Evolutionary conservation across 2,797 vertebrate species (phyloP).

Genomic region (Danionella dracula): DNA sequence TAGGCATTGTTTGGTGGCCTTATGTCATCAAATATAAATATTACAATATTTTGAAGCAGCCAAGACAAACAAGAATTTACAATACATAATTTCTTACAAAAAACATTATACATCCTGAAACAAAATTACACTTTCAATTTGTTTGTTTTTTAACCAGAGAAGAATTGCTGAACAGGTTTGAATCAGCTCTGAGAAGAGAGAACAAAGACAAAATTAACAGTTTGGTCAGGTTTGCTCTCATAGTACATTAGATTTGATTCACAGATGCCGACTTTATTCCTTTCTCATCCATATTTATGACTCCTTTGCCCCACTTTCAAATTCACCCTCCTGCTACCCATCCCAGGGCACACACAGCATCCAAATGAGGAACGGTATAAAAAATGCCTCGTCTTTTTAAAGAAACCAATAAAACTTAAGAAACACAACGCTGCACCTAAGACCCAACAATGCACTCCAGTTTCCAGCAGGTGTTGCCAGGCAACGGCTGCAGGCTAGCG

Average conservation of each 20-base stretch:
- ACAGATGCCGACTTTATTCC: background rate
- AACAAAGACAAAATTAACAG: no score
- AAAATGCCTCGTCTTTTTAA: background rate
- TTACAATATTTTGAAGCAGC: no score
- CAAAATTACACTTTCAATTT: no score
- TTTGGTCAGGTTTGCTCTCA: slow-evolving; percentile 43
- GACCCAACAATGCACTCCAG: slow-evolving; percentile 41
- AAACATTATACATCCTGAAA: no score
- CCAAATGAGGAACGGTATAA: background rate
- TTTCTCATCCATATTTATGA: slow-evolving; percentile 43
- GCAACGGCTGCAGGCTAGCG: slow-evolving; percentile 38
- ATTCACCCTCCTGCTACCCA: background rate
- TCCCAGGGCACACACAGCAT: slow-evolving; percentile 37
- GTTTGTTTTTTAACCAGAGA: no score
- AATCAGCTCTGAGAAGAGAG: no score
- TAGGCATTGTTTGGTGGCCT: no score
- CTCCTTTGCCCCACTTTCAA: slow-evolving; percentile 6
- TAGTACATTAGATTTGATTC: background rate
- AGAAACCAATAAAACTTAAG: slow-evolving; percentile 12
- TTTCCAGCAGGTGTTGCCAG: slow-evolving; percentile 39
- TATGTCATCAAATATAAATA: no score
- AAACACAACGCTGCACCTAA: slow-evolving; percentile 31
- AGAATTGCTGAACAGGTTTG: no score
- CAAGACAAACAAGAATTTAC: no score
- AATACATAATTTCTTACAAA: no score